A percentile compares a stretch with the other conserved stretches of the same genome.
Conservation (phyloP, 2,797 vertebrate species). For the Eulemur mongoz region DNA sequence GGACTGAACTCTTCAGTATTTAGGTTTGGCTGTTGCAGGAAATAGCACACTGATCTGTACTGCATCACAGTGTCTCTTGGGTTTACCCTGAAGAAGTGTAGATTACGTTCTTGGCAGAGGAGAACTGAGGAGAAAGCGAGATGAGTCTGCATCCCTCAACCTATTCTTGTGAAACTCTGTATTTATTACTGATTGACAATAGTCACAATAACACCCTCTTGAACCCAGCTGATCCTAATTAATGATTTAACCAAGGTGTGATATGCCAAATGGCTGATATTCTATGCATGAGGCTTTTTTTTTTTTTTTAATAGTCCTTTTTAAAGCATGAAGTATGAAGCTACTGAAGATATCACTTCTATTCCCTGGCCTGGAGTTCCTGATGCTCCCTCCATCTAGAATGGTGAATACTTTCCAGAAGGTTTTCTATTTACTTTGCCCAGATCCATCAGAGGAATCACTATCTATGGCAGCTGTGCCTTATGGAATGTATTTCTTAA, state of each 20-base stretch:
- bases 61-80: background rate
- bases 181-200: background rate
- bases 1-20: background rate
- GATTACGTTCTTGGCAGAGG: background rate
- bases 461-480: background rate
- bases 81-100: background rate
- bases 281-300: background rate
- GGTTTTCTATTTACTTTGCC: background rate
- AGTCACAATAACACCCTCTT: background rate
- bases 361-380: background rate
- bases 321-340: background rate
- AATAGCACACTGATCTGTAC: background rate
- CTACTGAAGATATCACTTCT: background rate
- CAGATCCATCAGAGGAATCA: background rate
- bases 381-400: background rate
- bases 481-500: background rate
- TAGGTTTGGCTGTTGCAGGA: background rate
- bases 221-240: background rate
- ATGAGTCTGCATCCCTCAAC: background rate
- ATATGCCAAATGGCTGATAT: background rate
- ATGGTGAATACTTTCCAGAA: background rate
- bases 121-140: background rate
- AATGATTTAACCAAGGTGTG: slow-evolving; percentile 14
- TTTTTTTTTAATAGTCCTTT: background rate
- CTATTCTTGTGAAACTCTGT: background rate